Conservation (phyloP, 2,888 invertebrate species). For the Ormyrus thymus region DNA sequence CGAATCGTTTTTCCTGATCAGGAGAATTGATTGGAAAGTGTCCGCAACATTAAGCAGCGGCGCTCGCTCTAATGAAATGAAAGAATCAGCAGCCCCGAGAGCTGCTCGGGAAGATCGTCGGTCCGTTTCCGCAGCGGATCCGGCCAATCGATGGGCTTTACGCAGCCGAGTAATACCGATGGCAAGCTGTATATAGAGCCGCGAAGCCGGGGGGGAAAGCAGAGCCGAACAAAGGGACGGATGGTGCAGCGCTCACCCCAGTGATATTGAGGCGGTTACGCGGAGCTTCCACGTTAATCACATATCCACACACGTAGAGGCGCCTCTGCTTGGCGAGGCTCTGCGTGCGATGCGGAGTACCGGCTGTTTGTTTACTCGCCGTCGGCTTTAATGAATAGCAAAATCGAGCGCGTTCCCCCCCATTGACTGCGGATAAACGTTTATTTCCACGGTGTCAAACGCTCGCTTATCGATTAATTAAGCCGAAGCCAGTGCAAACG, state of each 20-base stretch:
- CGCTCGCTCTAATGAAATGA: slow-evolving; percentile 27
- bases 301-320: slow-evolving; percentile 66
- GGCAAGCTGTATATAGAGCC: slow-evolving; percentile 16
- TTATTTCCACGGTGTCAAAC: slow-evolving; percentile 47
- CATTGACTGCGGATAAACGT: slow-evolving; percentile 46
- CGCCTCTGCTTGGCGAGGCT: neutral
- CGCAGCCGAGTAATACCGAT: slow-evolving; percentile 40
- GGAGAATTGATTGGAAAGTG: slow-evolving; percentile 39
- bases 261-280: slow-evolving; percentile 66
- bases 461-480: slow-evolving; percentile 39
- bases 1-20: slow-evolving; percentile 9
- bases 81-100: slow-evolving; percentile 32
- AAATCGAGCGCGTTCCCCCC: slow-evolving; percentile 62
- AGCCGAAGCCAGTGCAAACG: slow-evolving; percentile 16
- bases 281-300: slow-evolving; percentile 70
- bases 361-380: slow-evolving; percentile 68
- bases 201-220: slow-evolving; percentile 45
- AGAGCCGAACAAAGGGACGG: slow-evolving; percentile 51
- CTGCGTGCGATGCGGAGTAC: slow-evolving; percentile 52
- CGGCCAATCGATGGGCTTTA: slow-evolving; percentile 67
- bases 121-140: slow-evolving; percentile 57
- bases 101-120: slow-evolving; percentile 42
- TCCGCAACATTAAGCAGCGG: slow-evolving; percentile 36
- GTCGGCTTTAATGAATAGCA: slow-evolving; percentile 69
- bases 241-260: slow-evolving; percentile 41